Evolutionary conservation across 2,888 invertebrate genomes (phyloP), one percentile per base, ranked within the genome.

Genomic region (Euproctis similis): DNA sequence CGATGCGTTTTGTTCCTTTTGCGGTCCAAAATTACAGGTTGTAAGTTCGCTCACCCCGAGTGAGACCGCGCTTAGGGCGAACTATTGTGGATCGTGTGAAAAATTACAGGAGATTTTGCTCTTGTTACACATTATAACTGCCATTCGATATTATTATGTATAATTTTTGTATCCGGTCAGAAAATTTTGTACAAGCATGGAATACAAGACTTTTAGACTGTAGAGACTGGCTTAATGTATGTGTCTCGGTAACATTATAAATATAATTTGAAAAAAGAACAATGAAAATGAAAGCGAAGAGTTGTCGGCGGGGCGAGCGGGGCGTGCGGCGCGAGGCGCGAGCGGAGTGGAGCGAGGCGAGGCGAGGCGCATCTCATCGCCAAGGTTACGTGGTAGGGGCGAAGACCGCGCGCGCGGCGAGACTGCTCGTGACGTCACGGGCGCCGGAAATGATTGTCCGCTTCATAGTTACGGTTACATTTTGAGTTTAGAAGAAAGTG

Each of bases 11-110:
- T 81, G 67, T 62, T 80, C 78, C 66, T 84, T 84, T 84, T 84
- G 84, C 84, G 84, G 84, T 84, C 81, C 81, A 58, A 82, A 84
- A 82, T 82, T 82, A 76, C 82, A 76, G 81, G 71, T 75, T 74
- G 75, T 61, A 70, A 71, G 84, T 76, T 82, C 84, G 78, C 66
- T 82, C 69, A 84, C 81, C 81, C 73, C 78, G 63, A 49, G 67
- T n/a, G n/a, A 63, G 60, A 59, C 63, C 65, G 74, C 71, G 80
- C 81, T 81, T 73, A 77, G 81, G 80, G 82, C 81, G n/a, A 70
- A 76, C 82, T 80, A 78, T 78, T 56, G 62, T 68, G 73, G 67
- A 74, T 78, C 82, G 84, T 84, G 84, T 84, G 82, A 84, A 81
- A 78, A 80, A 81, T 82, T 75, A 75, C 77, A 69, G 45, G 31